Percentiles rank a stretch among this genome's conserved stretches.
These are phyloP conservation scores for Tetanocera ferruginea DNA, from an alignment of 2,888 invertebrate genomes.

Conservation along the genomic window DNA sequence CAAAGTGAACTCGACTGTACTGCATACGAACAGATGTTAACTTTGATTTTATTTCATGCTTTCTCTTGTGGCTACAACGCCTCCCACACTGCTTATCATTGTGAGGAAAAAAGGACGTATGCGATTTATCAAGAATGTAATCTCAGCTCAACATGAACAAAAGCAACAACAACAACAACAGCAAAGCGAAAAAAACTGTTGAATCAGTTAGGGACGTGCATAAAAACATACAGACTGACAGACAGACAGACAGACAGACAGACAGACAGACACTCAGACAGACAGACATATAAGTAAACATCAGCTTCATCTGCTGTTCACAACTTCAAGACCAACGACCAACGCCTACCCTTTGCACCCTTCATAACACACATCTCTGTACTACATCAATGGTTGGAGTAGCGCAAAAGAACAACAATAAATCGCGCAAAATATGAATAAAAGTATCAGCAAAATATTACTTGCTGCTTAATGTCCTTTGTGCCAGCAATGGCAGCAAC, in stretches of 20 bases:
- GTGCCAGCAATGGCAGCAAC: not conserved
- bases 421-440: conserved; percentile 19
- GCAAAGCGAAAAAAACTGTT: conserved; percentile 5
- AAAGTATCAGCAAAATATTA: conserved; percentile 21
- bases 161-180: not conserved
- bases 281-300: too few species aligned
- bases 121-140: conserved; percentile 25
- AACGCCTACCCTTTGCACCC: too few species aligned
- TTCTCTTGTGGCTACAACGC: not conserved
- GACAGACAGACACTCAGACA: too few species aligned
- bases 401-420: not conserved
- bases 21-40: conserved; percentile 21
- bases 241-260: too few species aligned
- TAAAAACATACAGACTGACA: not conserved
- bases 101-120: not conserved
- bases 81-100: not conserved
- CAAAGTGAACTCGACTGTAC: not conserved
- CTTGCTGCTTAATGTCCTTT: conserved; percentile 19
- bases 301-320: too few species aligned
- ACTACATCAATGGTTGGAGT: too few species aligned
- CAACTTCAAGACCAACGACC: too few species aligned
- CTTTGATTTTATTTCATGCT: conserved; percentile 11
- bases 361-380: too few species aligned
- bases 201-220: not conserved
- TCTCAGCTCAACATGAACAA: conserved; percentile 11